Percentiles rank a stretch among this genome's conserved stretches.
phyloP scores from a whole-genome alignment of 2,113 vertebrate species.

The Chloebia gouldiae region DNA sequence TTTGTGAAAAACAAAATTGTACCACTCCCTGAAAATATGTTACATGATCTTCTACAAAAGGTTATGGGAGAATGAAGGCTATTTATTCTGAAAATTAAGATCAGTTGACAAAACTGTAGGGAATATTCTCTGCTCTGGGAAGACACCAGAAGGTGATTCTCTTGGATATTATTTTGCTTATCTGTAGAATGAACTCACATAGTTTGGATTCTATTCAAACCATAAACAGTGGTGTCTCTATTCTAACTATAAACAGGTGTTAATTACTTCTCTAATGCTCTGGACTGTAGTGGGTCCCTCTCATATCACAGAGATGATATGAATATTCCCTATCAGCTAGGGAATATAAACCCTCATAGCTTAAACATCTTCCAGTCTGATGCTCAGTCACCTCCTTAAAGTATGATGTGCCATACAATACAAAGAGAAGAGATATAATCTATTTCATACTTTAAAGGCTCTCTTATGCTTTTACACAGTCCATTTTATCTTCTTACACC shows the following conservation, averaged over 20 bases:
- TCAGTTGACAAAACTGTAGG: not conserved
- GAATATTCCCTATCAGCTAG: not conserved
- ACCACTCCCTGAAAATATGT: not conserved
- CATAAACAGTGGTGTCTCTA: not conserved
- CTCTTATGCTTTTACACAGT: not conserved
- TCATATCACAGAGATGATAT: not conserved
- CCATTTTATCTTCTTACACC: not conserved
- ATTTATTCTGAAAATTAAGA: not conserved
- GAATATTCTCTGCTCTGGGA: not conserved
- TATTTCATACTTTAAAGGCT: not conserved
- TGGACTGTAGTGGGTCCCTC: fast-evolving
- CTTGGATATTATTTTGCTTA: not conserved
- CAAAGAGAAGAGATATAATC: not conserved
- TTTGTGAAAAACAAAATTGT: not conserved
- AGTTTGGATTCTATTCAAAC: not conserved
- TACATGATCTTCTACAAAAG: not conserved
- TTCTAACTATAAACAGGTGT: not conserved
- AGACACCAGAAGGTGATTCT: not conserved
- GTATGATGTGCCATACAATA: not conserved
- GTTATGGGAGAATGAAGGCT: not conserved
- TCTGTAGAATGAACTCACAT: not conserved
- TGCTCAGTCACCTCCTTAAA: not conserved
- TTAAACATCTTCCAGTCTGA: not conserved
- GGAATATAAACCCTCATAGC: not conserved
- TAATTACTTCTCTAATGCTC: not conserved